A percentile compares a stretch with the other conserved stretches of the same genome.
Conservation (phyloP, 1,140 invertebrate genomes). For the Zophobas atratus region DNA sequence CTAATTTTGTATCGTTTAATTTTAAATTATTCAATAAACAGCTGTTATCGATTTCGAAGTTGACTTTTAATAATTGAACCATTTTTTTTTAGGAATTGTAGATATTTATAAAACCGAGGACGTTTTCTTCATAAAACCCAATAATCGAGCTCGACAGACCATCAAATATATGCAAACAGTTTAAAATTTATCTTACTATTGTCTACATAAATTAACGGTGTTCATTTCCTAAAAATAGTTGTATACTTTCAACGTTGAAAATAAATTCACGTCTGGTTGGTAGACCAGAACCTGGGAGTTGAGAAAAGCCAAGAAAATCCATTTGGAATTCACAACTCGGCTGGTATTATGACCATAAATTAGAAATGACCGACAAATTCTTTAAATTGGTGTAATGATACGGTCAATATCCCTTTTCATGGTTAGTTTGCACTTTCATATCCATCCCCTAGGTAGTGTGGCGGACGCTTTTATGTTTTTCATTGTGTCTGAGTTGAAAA, state of each 20-base stretch:
- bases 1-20: background rate
- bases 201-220: slow-evolving; percentile 12
- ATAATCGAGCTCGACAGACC: background rate
- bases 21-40: background rate
- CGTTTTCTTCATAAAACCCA: background rate
- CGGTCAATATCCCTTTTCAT: slow-evolving; percentile 23
- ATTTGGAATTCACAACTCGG: background rate
- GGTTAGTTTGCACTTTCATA: slow-evolving; percentile 29
- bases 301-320: background rate
- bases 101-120: no score
- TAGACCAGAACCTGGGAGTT: background rate
- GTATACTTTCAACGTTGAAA: background rate
- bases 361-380: background rate
- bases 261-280: slow-evolving; percentile 9
- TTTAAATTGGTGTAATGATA: slow-evolving; percentile 8
- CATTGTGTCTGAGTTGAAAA: slow-evolving; percentile 38
- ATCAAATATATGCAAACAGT: background rate
- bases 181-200: slow-evolving; percentile 3
- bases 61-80: background rate
- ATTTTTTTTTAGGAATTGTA: background rate
- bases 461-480: slow-evolving; percentile 12
- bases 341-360: background rate
- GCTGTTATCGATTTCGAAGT: slow-evolving; percentile 12
- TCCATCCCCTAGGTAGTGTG: slow-evolving; percentile 32
- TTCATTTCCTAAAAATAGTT: slow-evolving; percentile 25